A percentile compares a stretch with the other conserved stretches of the same genome.
phyloP scores from a whole-genome alignment of 37 sponge, comb jelly and placozoan genomes.

The Aphrocallistes beatrix region DNA sequence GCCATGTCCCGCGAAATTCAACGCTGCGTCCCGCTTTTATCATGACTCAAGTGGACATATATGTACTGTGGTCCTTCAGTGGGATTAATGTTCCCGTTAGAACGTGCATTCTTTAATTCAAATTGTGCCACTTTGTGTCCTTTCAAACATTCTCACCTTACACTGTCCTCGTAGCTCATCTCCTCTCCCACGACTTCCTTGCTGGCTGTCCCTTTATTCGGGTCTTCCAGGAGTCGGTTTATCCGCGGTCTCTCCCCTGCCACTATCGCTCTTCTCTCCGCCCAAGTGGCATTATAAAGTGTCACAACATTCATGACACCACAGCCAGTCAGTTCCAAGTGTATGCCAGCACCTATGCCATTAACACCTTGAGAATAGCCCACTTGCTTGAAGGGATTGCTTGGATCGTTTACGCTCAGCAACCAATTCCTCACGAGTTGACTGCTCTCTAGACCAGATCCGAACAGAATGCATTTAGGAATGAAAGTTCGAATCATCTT shows the following conservation, averaged over 20 bases:
- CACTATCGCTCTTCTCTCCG: not conserved
- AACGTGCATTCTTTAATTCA: too few species aligned
- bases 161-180: constrained; percentile 17
- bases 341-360: not conserved
- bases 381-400: not conserved
- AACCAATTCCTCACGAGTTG: not conserved
- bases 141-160: too few species aligned
- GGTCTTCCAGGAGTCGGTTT: constrained; percentile 7
- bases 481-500: not conserved
- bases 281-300: not conserved
- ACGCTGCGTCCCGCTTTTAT: too few species aligned
- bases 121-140: too few species aligned
- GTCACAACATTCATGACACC: not conserved
- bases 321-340: not conserved
- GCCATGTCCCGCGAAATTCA: too few species aligned
- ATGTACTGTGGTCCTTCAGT: too few species aligned
- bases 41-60: too few species aligned
- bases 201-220: not conserved
- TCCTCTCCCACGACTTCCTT: not conserved
- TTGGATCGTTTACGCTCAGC: not conserved
- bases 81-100: too few species aligned
- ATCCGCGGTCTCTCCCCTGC: not conserved
- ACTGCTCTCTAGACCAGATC: constrained; percentile 3
- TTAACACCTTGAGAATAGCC: not conserved
- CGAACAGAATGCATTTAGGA: not conserved